These are phyloP conservation scores for Puntigrus tetrazona DNA, from an alignment of 2,113 vertebrate genomes.

Conservation along the genomic window DNA sequence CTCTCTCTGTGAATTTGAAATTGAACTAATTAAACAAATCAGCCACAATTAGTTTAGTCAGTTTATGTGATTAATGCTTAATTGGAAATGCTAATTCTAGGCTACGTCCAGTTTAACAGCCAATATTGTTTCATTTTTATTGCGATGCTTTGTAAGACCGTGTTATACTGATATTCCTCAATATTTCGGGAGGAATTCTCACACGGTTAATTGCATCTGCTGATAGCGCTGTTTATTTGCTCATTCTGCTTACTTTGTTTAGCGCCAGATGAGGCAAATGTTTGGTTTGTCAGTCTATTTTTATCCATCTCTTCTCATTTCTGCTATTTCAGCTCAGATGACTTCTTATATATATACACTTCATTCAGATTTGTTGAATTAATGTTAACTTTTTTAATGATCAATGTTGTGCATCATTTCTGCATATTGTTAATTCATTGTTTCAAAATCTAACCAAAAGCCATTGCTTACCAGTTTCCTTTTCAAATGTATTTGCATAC, in stretches of 20 bases:
- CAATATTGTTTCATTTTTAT: neutral
- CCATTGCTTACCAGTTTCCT: neutral
- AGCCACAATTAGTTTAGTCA: neutral
- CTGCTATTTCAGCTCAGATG: neutral
- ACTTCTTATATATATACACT: neutral
- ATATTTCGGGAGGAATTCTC: neutral
- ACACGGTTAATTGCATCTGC: neutral
- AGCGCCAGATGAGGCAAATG: neutral
- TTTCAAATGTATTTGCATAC: neutral
- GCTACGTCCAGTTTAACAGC: neutral
- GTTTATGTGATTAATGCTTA: slow-evolving; percentile 18
- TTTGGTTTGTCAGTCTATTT: neutral
- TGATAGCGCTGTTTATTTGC: neutral
- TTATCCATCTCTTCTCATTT: neutral
- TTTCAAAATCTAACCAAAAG: neutral
- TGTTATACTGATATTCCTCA: neutral
- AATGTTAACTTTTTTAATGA: neutral
- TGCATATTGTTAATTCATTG: neutral
- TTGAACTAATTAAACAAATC: slow-evolving; percentile 21
- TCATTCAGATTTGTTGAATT: neutral
- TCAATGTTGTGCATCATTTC: neutral
- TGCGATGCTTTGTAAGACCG: neutral
- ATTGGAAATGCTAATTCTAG: neutral
- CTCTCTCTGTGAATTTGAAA: neutral
- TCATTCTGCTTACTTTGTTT: neutral